A percentile compares a stretch with the other conserved stretches of the same genome.
Evolutionary conservation across 2,797 vertebrate species (phyloP).

Genomic region (Coregonus sp.): DNA sequence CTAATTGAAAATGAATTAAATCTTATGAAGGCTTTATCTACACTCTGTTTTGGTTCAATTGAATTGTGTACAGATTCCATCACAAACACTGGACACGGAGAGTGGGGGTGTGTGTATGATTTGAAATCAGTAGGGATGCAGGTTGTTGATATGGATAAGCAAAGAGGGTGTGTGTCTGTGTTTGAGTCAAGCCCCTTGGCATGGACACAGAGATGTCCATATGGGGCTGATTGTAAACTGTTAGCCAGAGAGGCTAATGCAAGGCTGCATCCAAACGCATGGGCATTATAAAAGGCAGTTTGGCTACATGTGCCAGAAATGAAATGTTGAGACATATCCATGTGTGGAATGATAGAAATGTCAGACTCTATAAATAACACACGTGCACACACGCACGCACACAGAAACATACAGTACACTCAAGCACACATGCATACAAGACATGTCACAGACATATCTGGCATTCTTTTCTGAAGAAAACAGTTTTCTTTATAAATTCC

Average conservation of each 20-base stretch:
- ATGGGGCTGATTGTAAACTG: conserved; percentile 62
- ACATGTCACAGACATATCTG: conserved; percentile 82
- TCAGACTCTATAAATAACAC: conserved; percentile 48
- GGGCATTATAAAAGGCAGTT: conserved; percentile 74
- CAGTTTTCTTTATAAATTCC: conserved; percentile 72
- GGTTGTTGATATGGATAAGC: not conserved
- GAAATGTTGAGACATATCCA: conserved; percentile 55
- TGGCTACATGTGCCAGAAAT: conserved; percentile 65
- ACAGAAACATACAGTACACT: conserved; percentile 51
- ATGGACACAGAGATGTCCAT: conserved; percentile 36
- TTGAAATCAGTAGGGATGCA: conserved; percentile 12
- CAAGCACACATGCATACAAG: conserved; percentile 66
- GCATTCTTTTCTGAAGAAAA: conserved; percentile 75
- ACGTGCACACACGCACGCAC: conserved; percentile 30
- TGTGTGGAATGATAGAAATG: conserved; percentile 71
- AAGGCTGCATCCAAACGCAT: conserved; percentile 66
- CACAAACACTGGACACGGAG: conserved; percentile 46
- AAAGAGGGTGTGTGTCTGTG: conserved; percentile 21
- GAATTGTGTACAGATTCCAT: conserved; percentile 50
- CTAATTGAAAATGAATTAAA: conserved; percentile 2
- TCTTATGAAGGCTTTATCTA: conserved; percentile 46
- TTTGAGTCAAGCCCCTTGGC: conserved; percentile 23
- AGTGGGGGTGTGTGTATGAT: conserved; percentile 28
- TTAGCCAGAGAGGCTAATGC: conserved; percentile 62
- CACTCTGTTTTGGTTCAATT: conserved; percentile 63